Evolutionary conservation across 2,888 invertebrate genomes (phyloP).

Genomic region (Ptychoptera contaminata): DNA sequence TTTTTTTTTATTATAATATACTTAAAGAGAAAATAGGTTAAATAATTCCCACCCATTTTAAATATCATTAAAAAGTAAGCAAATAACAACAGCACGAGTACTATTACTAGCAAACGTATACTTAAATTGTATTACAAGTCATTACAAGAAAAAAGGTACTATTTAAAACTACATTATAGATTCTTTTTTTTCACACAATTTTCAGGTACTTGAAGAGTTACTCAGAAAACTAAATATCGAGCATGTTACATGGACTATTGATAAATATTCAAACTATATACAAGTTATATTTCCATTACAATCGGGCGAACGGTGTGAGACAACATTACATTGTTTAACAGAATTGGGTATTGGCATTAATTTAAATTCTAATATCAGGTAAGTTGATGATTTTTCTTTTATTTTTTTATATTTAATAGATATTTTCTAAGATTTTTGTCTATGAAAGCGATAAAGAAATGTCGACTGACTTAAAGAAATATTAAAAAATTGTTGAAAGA

Average conservation of each 20-base stretch:
- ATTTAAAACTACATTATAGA: not conserved
- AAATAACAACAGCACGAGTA: no score
- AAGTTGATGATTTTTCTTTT: conserved; percentile 19
- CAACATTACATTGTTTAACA: conserved; percentile 55
- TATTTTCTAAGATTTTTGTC: no score
- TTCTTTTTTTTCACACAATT: conserved; percentile 7
- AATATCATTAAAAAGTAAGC: no score
- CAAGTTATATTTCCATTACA: conserved; percentile 54
- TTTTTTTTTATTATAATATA: no score
- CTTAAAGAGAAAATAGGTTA: no score
- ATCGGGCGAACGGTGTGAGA: conserved; percentile 55
- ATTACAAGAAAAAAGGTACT: no score
- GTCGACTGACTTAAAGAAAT: no score
- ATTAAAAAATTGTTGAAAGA: not conserved
- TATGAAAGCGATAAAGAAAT: not conserved
- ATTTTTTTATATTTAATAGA: no score
- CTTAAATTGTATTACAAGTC: no score
- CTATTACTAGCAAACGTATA: no score
- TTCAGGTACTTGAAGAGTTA: conserved; percentile 49
- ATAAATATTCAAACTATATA: conserved; percentile 49
- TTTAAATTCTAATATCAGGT: conserved; percentile 57
- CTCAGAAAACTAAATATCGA: conserved; percentile 48
- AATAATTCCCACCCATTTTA: no score
- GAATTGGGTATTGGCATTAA: conserved; percentile 54
- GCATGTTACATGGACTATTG: conserved; percentile 52